phyloP scores from a whole-genome alignment of 2,113 vertebrate genomes.

The Acinonyx jubatus region DNA sequence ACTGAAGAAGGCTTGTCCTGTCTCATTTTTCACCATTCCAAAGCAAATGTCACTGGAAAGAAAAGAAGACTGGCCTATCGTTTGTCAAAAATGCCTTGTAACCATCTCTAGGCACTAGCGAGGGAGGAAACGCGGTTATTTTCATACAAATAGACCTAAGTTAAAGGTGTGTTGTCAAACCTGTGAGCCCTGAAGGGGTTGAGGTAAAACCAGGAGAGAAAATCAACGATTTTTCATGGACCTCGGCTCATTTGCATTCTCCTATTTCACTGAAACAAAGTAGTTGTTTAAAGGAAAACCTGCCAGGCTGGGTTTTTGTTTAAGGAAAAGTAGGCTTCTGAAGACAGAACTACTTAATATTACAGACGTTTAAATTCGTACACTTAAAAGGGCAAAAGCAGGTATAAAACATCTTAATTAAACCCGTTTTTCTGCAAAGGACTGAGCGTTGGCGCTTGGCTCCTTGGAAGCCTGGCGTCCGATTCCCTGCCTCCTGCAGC shows the following conservation, averaged over 20 bases:
- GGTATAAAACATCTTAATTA: constrained; percentile 64
- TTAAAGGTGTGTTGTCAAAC: neutral
- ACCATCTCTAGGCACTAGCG: neutral
- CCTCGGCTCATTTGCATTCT: constrained; percentile 61
- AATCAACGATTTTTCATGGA: constrained; percentile 42
- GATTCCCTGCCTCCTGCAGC: constrained; percentile 51
- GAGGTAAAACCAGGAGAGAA: constrained; percentile 46
- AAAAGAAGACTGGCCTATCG: neutral
- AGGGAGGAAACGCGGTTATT: neutral
- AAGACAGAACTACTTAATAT: constrained; percentile 53
- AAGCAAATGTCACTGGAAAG: neutral
- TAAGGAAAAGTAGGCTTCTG: constrained; percentile 21
- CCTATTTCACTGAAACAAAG: too few species aligned
- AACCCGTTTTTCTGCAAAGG: constrained; percentile 18
- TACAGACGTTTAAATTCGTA: constrained; percentile 47
- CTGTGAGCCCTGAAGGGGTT: constrained; percentile 2
- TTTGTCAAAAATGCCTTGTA: constrained; percentile 10
- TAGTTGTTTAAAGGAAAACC: neutral
- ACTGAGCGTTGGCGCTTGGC: neutral
- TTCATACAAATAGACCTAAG: neutral
- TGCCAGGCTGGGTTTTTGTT: neutral
- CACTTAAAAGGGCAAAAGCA: constrained; percentile 47
- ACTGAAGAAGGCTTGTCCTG: neutral
- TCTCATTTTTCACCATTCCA: neutral
- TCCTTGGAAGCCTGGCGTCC: neutral